Base-by-base conservation (phyloP, 2,888 invertebrate species). In the Nyleta sp. region DNA sequence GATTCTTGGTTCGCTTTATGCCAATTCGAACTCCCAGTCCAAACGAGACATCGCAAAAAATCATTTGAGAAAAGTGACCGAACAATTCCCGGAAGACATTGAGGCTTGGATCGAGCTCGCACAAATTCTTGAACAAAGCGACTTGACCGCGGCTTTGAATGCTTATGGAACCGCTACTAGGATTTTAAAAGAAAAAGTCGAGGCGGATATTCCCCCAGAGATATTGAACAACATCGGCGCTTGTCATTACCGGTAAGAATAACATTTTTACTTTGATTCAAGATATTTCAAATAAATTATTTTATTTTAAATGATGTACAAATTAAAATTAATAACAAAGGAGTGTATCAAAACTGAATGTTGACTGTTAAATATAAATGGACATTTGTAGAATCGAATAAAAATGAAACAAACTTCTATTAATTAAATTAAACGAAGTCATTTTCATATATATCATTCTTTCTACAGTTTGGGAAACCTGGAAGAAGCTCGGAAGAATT, bases 51-150 rank as follows among this genome's bases (percentile, higher is more conserved):
- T 97, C 80, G 99, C 99, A 0, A 96, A 97, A 89, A 96, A 96
- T 84, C 97, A 98, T 91, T 92, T 99, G 59, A 96, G 97, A 88
- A 99, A 99, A 91, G 96, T 96, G 18, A 98, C 99, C 0, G 98
- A 98, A 88, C 97, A 98, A 91, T 98, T 97, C 90, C 98, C 99
- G 0, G 99, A 99, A 84, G 99, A 99, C 90, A 97, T 99, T 1
- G 99, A 99, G 91, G 99, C 99, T 0, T 99, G 99, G 99, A 99
- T 99, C 83, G 99, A 99, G 90, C 91, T 99, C 81, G 99, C 99
- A 0, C 99, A 99, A 92, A 98, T 99, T 89, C 92, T 99, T 79
- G 99, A 99, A 89, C 97, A 98, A 88, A 96, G 96, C 83, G 99
- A 99, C 92, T 92, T 97, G 67, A 93, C 93, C 91, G 93, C 89